Percentiles rank a stretch among this genome's conserved stretches.
Conservation (phyloP, 2,888 invertebrate species). For the Limnephilus lunatus region DNA sequence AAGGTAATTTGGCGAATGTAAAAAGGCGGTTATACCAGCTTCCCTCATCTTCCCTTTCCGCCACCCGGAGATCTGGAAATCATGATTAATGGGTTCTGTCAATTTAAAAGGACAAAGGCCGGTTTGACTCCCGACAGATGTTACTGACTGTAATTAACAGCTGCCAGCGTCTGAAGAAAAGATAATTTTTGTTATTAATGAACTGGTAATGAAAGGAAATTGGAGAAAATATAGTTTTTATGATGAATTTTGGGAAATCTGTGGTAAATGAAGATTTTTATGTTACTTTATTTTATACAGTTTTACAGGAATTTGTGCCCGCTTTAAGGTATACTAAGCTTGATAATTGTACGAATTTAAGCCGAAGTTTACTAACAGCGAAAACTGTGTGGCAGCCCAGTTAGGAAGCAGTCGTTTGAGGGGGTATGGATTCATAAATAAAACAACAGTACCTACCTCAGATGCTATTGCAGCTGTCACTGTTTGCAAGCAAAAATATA, state of each 20-base stretch:
- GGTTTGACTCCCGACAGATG: not conserved
- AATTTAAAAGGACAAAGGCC: not conserved
- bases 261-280: not conserved
- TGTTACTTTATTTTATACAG: too few relatives aligned
- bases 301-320: too few relatives aligned
- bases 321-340: too few relatives aligned
- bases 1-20: not conserved
- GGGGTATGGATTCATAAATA: too few relatives aligned
- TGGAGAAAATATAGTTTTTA: not conserved
- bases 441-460: too few relatives aligned
- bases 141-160: slow-evolving; percentile 2
- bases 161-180: not conserved
- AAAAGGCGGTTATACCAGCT: not conserved
- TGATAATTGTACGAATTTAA: too few relatives aligned
- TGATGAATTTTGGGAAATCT: too few relatives aligned
- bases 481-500: too few relatives aligned
- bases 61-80: not conserved
- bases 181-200: not conserved
- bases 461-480: too few relatives aligned
- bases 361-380: too few relatives aligned
- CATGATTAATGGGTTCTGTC: slow-evolving; percentile 19
- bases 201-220: not conserved
- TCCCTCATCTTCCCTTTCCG: not conserved
- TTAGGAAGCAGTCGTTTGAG: too few relatives aligned
- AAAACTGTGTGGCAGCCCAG: too few relatives aligned